Evolutionary conservation across 1,140 invertebrate species (phyloP).

Genomic region (Sarcophaga peregrina): DNA sequence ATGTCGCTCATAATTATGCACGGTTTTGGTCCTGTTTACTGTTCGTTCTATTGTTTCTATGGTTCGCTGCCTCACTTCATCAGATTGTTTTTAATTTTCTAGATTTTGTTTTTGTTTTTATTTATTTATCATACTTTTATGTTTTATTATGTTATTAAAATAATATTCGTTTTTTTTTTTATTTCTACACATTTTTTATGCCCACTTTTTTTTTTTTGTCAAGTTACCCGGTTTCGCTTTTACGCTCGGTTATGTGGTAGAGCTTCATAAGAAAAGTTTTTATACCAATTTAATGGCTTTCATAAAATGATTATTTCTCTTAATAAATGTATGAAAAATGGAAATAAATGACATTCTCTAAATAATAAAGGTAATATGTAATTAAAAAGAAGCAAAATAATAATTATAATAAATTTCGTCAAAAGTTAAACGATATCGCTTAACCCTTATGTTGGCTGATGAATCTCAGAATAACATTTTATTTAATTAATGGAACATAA

Average conservation of each 20-base stretch:
- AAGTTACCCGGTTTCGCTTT: background rate
- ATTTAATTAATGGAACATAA: background rate
- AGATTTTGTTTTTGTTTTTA: background rate
- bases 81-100: constrained; percentile 19
- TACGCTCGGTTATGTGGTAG: background rate
- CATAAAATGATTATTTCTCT: constrained; percentile 15
- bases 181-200: no score
- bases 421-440: background rate
- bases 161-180: constrained; percentile 1
- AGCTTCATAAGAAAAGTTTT: constrained; percentile 28
- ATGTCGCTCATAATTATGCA: constrained; percentile 40
- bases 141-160: constrained; percentile 33
- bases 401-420: background rate
- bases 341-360: background rate
- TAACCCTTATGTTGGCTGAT: background rate
- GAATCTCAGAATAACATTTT: background rate
- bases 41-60: background rate
- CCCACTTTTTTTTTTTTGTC: background rate
- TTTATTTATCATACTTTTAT: constrained; percentile 20
- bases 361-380: background rate
- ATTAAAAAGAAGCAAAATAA: background rate
- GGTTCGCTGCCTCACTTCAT: background rate
- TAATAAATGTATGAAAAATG: background rate
- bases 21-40: constrained; percentile 2
- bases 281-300: constrained; percentile 37